Conservation (phyloP, 2,797 vertebrate species). For the Acrossocheilus wenchowensis region DNA sequence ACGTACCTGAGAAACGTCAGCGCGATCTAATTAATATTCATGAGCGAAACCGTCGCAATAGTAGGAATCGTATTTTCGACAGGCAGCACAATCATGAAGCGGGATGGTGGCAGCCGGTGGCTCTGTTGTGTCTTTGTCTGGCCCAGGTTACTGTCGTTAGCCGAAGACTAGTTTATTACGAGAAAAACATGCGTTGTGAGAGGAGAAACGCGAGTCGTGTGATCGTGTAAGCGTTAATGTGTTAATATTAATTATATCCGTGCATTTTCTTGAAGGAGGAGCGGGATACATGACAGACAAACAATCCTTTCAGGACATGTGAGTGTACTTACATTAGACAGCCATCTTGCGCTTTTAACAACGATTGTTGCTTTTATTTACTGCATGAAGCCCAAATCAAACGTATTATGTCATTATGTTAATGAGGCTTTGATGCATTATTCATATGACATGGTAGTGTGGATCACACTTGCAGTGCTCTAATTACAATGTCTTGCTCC, state of each 20-base stretch:
- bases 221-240: not conserved
- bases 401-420: not conserved
- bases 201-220: not conserved
- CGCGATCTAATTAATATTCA: conserved; percentile 18
- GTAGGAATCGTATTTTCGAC: conserved; percentile 10
- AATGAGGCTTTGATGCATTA: conserved; percentile 18
- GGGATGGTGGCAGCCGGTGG: conserved; percentile 7
- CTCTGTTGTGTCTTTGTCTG: conserved; percentile 13
- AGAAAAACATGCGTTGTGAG: conserved; percentile 1
- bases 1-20: not conserved
- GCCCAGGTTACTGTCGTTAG: not conserved
- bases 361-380: conserved; percentile 26
- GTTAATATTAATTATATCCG: not conserved
- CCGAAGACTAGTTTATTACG: not conserved
- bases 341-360: not conserved
- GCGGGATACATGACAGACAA: conserved; percentile 17
- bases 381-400: conserved; percentile 11
- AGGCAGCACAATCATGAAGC: conserved; percentile 4
- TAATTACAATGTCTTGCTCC: not conserved
- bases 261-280: not conserved
- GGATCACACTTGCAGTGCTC: not conserved
- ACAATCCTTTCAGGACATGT: conserved; percentile 15
- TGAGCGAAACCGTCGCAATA: not conserved
- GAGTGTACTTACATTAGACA: conserved; percentile 8
- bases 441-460: conserved; percentile 1